Evolutionary conservation across 2,888 invertebrate genomes (phyloP).

Genomic region (Mactromeris polynyma): DNA sequence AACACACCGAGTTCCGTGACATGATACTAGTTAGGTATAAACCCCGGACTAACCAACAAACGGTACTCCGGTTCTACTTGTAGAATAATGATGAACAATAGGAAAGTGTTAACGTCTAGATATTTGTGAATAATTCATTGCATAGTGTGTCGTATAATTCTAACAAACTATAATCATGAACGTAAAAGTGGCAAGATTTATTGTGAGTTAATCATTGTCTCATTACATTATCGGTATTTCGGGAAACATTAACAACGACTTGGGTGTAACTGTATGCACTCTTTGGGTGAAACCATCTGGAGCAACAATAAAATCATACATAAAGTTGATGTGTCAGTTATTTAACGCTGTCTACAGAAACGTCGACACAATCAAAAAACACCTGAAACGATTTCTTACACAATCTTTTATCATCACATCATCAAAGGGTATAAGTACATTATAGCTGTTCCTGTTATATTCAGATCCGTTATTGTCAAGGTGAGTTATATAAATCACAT

Average conservation of each 20-base stretch:
- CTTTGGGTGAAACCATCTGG: not conserved
- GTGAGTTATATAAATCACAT: too few species aligned
- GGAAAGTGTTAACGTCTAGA: not conserved
- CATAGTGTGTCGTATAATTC: not conserved
- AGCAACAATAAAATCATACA: not conserved
- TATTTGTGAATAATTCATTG: slow-evolving; percentile 32
- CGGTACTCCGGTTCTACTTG: slow-evolving; percentile 12
- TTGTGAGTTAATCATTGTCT: not conserved
- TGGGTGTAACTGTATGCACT: not conserved
- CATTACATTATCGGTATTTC: not conserved
- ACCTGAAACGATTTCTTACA: not conserved
- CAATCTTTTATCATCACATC: not conserved
- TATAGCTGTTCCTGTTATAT: too few species aligned
- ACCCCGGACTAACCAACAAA: not conserved
- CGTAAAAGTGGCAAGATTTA: slow-evolving; percentile 34
- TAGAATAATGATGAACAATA: not conserved
- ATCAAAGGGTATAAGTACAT: not conserved
- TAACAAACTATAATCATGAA: slow-evolving; percentile 8
- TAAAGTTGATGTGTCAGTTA: not conserved
- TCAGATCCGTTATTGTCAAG: too few species aligned
- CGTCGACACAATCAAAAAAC: not conserved
- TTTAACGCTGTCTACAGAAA: not conserved
- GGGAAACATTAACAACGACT: not conserved
- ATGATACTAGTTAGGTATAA: slow-evolving; percentile 27
- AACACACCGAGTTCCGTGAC: not conserved